phyloP scores from a whole-genome alignment of 2,113 vertebrate genomes.

The Sinocyclocheilus rhinocerous region DNA sequence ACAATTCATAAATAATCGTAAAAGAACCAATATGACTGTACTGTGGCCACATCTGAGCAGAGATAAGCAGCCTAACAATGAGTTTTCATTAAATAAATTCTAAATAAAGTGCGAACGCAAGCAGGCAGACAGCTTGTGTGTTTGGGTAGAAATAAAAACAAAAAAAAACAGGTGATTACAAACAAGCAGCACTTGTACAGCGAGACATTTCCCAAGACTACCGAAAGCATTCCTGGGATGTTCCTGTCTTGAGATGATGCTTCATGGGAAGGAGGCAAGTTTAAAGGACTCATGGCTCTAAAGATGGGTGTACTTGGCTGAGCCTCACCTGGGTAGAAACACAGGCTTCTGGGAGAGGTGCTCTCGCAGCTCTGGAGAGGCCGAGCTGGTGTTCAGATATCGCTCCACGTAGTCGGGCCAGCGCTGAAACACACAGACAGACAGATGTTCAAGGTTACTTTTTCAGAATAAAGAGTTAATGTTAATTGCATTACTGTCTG shows the following conservation, averaged over 20 bases:
- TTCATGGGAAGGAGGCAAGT: slow-evolving; percentile 25
- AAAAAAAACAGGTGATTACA: slow-evolving; percentile 25
- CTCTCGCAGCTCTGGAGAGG: slow-evolving; percentile 94
- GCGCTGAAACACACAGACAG: slow-evolving; percentile 73
- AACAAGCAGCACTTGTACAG: slow-evolving; percentile 27
- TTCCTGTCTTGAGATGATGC: slow-evolving; percentile 25
- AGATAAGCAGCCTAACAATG: slow-evolving; percentile 44
- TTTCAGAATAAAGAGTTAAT: background rate
- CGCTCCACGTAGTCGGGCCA: slow-evolving; percentile 97
- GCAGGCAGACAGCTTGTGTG: slow-evolving; percentile 24
- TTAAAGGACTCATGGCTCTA: slow-evolving; percentile 48
- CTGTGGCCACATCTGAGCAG: slow-evolving; percentile 35
- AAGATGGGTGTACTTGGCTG: slow-evolving; percentile 50
- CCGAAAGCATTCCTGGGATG: slow-evolving; percentile 39
- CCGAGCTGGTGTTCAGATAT: slow-evolving; percentile 94
- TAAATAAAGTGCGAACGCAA: slow-evolving; percentile 44
- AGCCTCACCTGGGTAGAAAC: slow-evolving; percentile 94
- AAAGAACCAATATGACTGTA: slow-evolving; percentile 30
- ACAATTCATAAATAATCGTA: slow-evolving; percentile 54
- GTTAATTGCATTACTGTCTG: background rate
- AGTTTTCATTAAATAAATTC: slow-evolving; percentile 29
- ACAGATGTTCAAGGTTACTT: background rate
- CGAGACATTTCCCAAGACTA: slow-evolving; percentile 7
- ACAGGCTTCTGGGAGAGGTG: slow-evolving; percentile 98
- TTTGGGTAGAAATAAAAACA: slow-evolving; percentile 13